phyloP scores from a whole-genome alignment of 2,888 invertebrate species.

The Trachelus troglodyta region DNA sequence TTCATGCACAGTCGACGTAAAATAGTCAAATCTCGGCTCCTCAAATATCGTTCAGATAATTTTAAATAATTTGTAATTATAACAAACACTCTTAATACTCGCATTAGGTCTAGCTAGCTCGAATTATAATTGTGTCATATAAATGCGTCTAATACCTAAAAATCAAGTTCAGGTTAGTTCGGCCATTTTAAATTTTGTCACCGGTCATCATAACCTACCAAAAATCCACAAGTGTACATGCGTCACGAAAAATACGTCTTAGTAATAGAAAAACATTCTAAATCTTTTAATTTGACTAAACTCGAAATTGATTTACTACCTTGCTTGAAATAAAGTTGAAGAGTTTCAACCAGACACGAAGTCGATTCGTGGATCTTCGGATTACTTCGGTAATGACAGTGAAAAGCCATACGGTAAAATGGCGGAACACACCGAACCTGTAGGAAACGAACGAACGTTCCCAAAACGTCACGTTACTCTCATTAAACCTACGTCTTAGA shows the following conservation, averaged over 20 bases:
- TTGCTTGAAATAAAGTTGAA: too few relatives aligned
- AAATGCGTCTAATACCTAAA: slow-evolving; percentile 58
- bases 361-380: not conserved
- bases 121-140: slow-evolving; percentile 44
- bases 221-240: not conserved
- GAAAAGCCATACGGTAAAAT: not conserved
- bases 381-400: not conserved
- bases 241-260: not conserved
- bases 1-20: not conserved
- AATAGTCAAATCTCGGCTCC: not conserved
- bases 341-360: too few relatives aligned
- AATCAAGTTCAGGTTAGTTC: slow-evolving; percentile 33
- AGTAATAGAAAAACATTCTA: not conserved
- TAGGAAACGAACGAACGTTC: not conserved
- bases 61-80: slow-evolving; percentile 29
- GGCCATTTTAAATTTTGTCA: not conserved
- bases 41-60: not conserved
- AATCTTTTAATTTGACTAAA: too few relatives aligned
- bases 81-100: slow-evolving; percentile 47
- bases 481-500: not conserved
- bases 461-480: not conserved
- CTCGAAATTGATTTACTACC: too few relatives aligned
- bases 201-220: not conserved
- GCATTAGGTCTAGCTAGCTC: slow-evolving; percentile 45
- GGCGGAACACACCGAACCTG: not conserved